Conservation (phyloP, 1,140 invertebrate species). For the Thrips palmi region DNA sequence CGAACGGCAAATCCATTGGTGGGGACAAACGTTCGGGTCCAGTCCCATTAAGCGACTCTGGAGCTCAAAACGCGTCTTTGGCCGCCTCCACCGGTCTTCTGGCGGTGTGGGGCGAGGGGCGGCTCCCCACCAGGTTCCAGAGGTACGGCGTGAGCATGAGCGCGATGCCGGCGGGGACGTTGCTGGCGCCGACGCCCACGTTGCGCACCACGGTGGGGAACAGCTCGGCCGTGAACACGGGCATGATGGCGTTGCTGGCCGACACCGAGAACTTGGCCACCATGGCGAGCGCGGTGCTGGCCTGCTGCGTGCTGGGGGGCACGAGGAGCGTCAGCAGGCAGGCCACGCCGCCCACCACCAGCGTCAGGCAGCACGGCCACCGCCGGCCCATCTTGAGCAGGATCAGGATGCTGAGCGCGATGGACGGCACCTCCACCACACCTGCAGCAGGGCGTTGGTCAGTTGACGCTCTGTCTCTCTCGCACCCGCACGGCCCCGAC, state of each 20-base stretch:
- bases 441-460: conserved; percentile 23
- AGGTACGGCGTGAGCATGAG: conserved; percentile 52
- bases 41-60: background rate
- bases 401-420: conserved; percentile 47
- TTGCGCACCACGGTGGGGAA: conserved; percentile 55
- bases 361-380: conserved; percentile 40
- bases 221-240: conserved; percentile 51
- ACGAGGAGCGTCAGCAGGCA: conserved; percentile 45
- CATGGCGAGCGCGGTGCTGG: conserved; percentile 41
- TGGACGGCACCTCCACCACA: conserved; percentile 49
- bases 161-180: conserved; percentile 44
- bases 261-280: conserved; percentile 48
- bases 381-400: conserved; percentile 45
- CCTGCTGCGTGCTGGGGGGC: conserved; percentile 37
- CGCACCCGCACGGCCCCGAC: background rate
- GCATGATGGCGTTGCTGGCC: conserved; percentile 48
- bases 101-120: no score
- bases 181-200: conserved; percentile 48
- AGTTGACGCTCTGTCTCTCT: background rate
- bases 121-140: conserved; percentile 44
- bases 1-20: background rate
- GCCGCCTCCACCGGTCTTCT: no score
- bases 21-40: background rate
- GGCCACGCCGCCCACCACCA: conserved; percentile 39
- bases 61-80: conserved; percentile 5